Conservation (phyloP, 2,888 invertebrate species). For the Mystacides longicornis region DNA sequence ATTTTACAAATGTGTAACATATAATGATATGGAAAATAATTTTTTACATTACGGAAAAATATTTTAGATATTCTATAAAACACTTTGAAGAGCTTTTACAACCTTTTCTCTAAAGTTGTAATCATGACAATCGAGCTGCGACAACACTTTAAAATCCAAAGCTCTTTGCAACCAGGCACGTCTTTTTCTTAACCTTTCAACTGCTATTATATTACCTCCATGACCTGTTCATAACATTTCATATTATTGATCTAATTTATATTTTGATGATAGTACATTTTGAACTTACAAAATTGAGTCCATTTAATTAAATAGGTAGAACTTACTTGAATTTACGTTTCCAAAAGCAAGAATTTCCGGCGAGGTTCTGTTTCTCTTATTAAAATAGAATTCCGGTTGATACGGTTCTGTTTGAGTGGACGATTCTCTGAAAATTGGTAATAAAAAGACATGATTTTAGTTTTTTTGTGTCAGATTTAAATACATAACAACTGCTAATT, state of each 20-base stretch:
- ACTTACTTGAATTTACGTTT: conserved; percentile 33
- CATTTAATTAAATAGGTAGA: background rate
- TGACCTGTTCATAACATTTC: background rate
- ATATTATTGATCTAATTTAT: too few species aligned
- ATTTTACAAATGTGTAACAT: too few species aligned
- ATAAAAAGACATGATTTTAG: background rate
- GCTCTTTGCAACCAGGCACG: conserved; percentile 33
- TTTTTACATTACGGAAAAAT: background rate
- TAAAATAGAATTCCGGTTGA: conserved; percentile 49
- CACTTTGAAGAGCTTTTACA: too few species aligned
- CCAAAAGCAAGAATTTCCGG: conserved; percentile 63
- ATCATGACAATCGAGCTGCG: conserved; percentile 5
- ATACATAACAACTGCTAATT: background rate
- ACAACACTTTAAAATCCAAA: conserved; percentile 28
- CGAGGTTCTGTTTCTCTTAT: conserved; percentile 35
- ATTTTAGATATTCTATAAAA: background rate
- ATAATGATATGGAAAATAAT: too few species aligned
- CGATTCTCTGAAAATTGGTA: conserved; percentile 50
- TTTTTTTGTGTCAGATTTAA: background rate
- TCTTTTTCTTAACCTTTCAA: conserved; percentile 35
- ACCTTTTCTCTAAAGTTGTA: conserved; percentile 7
- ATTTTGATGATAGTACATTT: too few species aligned
- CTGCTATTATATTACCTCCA: conserved; percentile 30
- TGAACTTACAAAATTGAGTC: too few species aligned
- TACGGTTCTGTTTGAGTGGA: conserved; percentile 73